A percentile compares a stretch with the other conserved stretches of the same genome.
These are phyloP conservation scores for Tichodroma muraria DNA, from an alignment of 2,113 vertebrate genomes.

Conservation along the genomic window DNA sequence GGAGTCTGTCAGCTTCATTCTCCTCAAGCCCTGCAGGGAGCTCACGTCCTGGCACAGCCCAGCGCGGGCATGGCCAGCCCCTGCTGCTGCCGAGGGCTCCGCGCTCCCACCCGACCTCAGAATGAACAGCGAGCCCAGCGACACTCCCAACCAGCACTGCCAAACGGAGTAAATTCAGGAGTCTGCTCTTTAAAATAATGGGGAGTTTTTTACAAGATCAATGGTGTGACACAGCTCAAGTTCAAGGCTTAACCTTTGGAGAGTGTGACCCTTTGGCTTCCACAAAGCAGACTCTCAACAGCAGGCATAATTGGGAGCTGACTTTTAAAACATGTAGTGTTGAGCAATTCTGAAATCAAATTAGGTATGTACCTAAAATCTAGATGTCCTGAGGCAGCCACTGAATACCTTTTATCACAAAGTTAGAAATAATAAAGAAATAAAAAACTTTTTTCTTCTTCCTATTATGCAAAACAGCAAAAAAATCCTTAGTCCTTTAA, in stretches of 20 bases:
- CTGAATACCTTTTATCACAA: neutral
- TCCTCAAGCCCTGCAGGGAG: neutral
- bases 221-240: neutral
- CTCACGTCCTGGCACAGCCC: neutral
- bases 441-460: neutral
- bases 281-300: neutral
- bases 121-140: neutral
- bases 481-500: neutral
- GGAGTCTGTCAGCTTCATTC: neutral
- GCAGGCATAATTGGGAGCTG: neutral
- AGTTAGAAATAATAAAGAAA: neutral
- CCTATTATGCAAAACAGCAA: neutral
- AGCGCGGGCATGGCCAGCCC: neutral
- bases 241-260: neutral
- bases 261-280: neutral
- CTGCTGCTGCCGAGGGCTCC: rapidly evolving
- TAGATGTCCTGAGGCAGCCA: neutral
- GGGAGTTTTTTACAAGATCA: neutral
- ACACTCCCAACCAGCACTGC: neutral
- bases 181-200: neutral
- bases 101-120: rapidly evolving
- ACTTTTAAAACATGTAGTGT: neutral
- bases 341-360: neutral
- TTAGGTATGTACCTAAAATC: neutral
- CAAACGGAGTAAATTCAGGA: neutral